Conservation (phyloP, 2,888 invertebrate species). For the Limnephilus auricula region DNA sequence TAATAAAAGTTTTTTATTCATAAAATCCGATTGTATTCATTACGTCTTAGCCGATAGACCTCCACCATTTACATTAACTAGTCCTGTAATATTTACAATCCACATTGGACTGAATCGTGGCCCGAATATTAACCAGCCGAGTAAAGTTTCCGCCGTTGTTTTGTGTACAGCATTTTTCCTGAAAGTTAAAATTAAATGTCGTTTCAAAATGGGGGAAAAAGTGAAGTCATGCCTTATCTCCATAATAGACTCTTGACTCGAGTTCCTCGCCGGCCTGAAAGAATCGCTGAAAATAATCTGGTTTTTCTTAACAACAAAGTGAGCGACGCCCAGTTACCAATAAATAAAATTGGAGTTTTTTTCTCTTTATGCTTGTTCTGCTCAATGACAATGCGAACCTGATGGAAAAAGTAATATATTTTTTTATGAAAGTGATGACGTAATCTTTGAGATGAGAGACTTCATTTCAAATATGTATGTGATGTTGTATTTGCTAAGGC, state of each 20-base stretch:
- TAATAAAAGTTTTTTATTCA: neutral
- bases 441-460: neutral
- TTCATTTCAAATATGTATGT: neutral
- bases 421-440: neutral
- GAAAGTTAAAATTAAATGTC: slow-evolving; percentile 17
- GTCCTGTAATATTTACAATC: neutral
- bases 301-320: neutral
- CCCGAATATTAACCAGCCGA: neutral
- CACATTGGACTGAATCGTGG: neutral
- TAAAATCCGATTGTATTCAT: neutral
- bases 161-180: neutral
- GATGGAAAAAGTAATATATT: neutral
- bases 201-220: neutral
- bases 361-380: neutral
- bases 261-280: neutral
- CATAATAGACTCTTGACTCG: slow-evolving; percentile 4
- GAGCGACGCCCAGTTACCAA: slow-evolving; percentile 9
- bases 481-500: neutral
- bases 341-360: slow-evolving; percentile 2
- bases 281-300: neutral
- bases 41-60: neutral
- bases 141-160: neutral
- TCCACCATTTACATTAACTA: neutral
- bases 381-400: neutral
- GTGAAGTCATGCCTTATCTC: slow-evolving; percentile 16